A percentile compares a stretch with the other conserved stretches of the same genome.
Evolutionary conservation across 2,888 invertebrate species (phyloP).

Genomic region (Choreutis nemorana): DNA sequence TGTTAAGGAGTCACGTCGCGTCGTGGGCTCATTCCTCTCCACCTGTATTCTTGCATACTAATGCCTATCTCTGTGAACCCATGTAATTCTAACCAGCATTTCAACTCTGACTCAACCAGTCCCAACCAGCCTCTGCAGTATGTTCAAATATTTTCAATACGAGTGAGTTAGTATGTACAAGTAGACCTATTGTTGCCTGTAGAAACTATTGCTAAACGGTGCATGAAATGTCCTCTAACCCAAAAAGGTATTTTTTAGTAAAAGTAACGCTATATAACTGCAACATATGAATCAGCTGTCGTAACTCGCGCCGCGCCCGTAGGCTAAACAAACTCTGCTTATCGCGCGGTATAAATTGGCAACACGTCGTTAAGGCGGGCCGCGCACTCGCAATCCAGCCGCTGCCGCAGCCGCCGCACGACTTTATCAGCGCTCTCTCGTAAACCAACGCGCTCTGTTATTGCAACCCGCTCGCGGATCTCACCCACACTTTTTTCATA

Average conservation of each 20-base stretch:
- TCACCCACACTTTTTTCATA: constrained; percentile 55
- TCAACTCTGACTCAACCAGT: constrained; percentile 36
- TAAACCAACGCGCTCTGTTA: constrained; percentile 57
- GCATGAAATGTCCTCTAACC: no score
- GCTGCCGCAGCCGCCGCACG: constrained; percentile 32
- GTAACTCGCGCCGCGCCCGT: constrained; percentile 42
- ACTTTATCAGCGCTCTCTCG: constrained; percentile 57
- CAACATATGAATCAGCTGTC: constrained; percentile 36
- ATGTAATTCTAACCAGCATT: constrained; percentile 49
- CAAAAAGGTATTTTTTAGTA: no score
- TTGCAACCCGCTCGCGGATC: constrained; percentile 45
- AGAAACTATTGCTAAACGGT: no score
- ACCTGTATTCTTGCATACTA: constrained; percentile 54
- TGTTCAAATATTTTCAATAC: no score
- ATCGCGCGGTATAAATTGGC: constrained; percentile 63
- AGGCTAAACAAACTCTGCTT: constrained; percentile 60
- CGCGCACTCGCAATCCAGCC: constrained; percentile 26
- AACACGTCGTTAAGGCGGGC: constrained; percentile 62
- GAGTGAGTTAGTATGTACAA: no score
- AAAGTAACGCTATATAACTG: no score
- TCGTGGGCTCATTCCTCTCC: constrained; percentile 58
- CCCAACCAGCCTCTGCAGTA: constrained; percentile 53
- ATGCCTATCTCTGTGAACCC: constrained; percentile 50
- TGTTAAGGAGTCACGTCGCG: constrained; percentile 35
- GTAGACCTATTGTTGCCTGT: no score